These are phyloP conservation scores for Argyresthia goedartella DNA, from an alignment of 2,888 invertebrate genomes.

Conservation along the genomic window DNA sequence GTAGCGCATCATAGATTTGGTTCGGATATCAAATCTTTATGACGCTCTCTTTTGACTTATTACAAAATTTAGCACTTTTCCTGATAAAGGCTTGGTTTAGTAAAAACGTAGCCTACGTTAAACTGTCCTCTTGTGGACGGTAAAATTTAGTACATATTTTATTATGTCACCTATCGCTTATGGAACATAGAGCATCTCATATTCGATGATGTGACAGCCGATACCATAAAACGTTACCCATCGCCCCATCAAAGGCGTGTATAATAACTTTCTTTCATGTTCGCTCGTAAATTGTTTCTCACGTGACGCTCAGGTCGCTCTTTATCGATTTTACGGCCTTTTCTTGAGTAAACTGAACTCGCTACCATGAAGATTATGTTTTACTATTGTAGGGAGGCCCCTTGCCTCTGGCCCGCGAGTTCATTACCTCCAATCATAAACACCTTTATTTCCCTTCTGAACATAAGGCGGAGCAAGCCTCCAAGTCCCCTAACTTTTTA, in stretches of 20 bases:
- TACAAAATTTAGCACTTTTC: background rate
- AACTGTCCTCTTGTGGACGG: background rate
- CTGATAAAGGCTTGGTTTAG: too few species aligned
- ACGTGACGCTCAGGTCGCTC: constrained; percentile 28
- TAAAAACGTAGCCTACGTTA: background rate
- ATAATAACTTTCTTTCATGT: constrained; percentile 39
- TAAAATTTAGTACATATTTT: background rate
- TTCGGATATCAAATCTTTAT: constrained; percentile 10
- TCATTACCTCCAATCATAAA: constrained; percentile 19
- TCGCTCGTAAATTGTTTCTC: constrained; percentile 45
- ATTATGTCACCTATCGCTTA: constrained; percentile 1
- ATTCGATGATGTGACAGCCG: constrained; percentile 1
- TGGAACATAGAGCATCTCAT: background rate
- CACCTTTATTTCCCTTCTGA: constrained; percentile 5
- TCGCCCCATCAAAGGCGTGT: constrained; percentile 33
- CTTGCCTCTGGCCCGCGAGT: constrained; percentile 17
- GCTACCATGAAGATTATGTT: constrained; percentile 27
- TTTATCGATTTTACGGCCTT: constrained; percentile 36
- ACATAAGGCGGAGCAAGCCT: constrained; percentile 5
- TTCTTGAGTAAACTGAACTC: constrained; percentile 27
- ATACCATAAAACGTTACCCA: constrained; percentile 27
- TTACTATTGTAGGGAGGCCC: constrained; percentile 14
- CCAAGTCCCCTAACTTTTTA: background rate
- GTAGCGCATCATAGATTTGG: constrained; percentile 11
- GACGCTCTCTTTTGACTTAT: background rate